phyloP scores from a whole-genome alignment of 2,797 vertebrate species.

The Forpus xanthops region DNA sequence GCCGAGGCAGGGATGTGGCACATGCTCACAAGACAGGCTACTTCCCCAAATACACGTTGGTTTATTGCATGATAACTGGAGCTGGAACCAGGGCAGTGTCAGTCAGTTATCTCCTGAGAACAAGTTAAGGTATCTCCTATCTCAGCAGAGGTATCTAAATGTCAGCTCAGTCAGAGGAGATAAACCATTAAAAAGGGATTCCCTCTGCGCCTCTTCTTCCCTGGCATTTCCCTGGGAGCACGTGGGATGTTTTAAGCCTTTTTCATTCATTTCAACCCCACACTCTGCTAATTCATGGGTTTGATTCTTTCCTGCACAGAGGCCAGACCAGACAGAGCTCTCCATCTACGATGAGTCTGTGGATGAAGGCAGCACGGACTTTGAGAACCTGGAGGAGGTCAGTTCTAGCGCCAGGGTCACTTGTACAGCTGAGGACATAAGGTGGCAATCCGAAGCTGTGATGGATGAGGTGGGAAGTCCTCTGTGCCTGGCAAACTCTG shows the following conservation, averaged over 20 bases:
- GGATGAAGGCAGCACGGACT: constrained; percentile 71
- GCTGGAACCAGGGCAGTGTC: not conserved
- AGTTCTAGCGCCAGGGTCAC: constrained; percentile 6
- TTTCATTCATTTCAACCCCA: not conserved
- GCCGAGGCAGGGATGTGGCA: not conserved
- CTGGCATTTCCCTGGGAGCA: not conserved
- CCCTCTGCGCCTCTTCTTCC: not conserved
- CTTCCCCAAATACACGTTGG: not conserved
- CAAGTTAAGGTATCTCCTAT: not conserved
- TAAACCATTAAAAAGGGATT: not conserved
- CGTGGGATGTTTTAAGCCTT: not conserved
- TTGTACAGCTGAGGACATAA: not conserved
- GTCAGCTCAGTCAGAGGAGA: not conserved
- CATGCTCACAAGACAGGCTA: not conserved
- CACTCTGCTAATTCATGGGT: not conserved
- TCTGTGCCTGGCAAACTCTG: not conserved
- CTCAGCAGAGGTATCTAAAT: not conserved
- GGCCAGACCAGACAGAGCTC: constrained; percentile 53
- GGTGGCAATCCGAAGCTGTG: not conserved
- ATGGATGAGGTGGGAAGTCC: not conserved
- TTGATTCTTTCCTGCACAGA: constrained; percentile 3
- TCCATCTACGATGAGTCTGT: constrained; percentile 59
- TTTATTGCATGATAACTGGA: not conserved
- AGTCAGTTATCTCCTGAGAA: not conserved
- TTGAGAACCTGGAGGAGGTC: constrained; percentile 79